These are phyloP conservation scores for Protobothrops flavoviridis DNA, from an alignment of 2,113 vertebrate species.

Conservation along the genomic window DNA sequence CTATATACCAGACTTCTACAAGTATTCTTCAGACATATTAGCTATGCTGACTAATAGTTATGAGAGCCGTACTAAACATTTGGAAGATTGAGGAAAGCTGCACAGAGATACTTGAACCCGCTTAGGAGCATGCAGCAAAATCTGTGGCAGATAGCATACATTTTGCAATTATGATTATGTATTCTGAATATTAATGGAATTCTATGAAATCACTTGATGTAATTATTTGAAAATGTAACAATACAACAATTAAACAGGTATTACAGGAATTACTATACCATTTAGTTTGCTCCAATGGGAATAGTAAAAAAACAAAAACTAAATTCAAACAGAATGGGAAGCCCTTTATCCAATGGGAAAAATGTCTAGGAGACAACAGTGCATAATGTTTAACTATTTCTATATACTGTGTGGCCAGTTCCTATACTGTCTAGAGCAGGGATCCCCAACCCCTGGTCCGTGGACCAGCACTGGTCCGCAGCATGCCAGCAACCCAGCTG, in stretches of 20 bases:
- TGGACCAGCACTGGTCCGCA: fast-evolving
- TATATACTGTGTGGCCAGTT: neutral
- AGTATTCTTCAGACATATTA: neutral
- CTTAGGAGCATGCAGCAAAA: neutral
- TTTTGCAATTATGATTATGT: neutral
- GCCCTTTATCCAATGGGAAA: neutral
- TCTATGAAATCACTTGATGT: neutral
- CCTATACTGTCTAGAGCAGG: too few species aligned
- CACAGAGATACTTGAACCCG: neutral
- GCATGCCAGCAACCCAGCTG: neutral
- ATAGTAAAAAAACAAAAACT: neutral
- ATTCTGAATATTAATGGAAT: neutral
- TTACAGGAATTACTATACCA: neutral
- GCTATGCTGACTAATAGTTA: neutral
- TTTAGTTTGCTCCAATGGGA: neutral
- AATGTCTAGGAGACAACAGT: neutral
- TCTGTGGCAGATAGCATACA: neutral
- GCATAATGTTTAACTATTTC: neutral
- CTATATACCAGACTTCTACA: neutral
- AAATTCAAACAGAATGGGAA: neutral
- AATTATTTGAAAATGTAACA: neutral
- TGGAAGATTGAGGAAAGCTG: neutral
- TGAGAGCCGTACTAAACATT: neutral
- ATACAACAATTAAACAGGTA: neutral
- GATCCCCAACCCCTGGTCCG: neutral